Percentiles rank a stretch among this genome's conserved stretches.
These are phyloP conservation scores for Blastobasis lacticolella DNA, from an alignment of 2,888 invertebrate genomes.

Conservation along the genomic window DNA sequence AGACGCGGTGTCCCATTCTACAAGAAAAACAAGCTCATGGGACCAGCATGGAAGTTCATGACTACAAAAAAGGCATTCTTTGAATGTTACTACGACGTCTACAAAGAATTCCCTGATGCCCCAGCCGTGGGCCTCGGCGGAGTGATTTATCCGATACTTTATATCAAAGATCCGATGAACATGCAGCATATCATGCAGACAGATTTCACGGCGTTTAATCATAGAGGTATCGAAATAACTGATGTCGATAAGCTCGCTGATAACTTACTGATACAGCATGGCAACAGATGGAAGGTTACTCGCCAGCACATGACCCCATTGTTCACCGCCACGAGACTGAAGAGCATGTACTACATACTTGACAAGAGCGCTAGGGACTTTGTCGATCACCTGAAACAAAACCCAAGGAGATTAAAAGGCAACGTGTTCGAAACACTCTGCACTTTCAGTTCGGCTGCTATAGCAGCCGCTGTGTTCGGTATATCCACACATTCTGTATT, in stretches of 20 bases:
- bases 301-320: constrained; percentile 33
- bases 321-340: constrained; percentile 32
- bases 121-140: constrained; percentile 37
- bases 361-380: constrained; percentile 29
- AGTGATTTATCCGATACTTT: constrained; percentile 18
- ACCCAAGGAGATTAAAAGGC: constrained; percentile 28
- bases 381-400: constrained; percentile 18
- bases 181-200: constrained; percentile 22
- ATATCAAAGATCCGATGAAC: constrained; percentile 23
- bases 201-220: constrained; percentile 24
- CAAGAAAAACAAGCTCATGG: constrained; percentile 26
- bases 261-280: constrained; percentile 20
- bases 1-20: constrained; percentile 38
- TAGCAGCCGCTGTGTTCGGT: constrained; percentile 43
- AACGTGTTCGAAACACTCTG: constrained; percentile 17
- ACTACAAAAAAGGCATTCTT: constrained; percentile 28
- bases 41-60: constrained; percentile 34
- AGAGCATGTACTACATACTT: constrained; percentile 33
- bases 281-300: constrained; percentile 23
- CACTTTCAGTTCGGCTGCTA: constrained; percentile 24
- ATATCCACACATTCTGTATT: constrained; percentile 34
- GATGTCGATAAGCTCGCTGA: constrained; percentile 19
- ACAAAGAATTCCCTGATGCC: constrained; percentile 30
- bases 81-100: constrained; percentile 31
- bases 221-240: constrained; percentile 18